These are phyloP conservation scores for Erpetoichthys calabaricus DNA, from an alignment of 2,797 vertebrate species.

Conservation along the genomic window DNA sequence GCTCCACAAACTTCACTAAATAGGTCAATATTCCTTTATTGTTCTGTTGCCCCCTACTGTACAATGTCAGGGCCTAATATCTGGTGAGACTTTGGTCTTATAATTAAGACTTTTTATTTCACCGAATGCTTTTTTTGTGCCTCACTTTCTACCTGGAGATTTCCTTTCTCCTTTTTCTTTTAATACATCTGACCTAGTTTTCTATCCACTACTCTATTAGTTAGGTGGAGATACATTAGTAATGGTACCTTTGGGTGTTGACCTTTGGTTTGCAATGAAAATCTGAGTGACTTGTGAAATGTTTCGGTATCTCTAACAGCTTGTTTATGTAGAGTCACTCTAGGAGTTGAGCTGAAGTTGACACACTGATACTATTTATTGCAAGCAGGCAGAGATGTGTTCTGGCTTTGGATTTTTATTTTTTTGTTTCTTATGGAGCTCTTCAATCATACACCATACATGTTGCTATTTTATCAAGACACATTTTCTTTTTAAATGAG, in stretches of 20 bases:
- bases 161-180: not conserved
- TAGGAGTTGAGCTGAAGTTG: too few relatives aligned
- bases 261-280: conserved; percentile 10
- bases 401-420: too few relatives aligned
- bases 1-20: too few relatives aligned
- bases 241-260: conserved; percentile 10
- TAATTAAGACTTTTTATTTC: not conserved
- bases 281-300: not conserved
- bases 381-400: too few relatives aligned
- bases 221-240: conserved; percentile 1
- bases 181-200: conserved; percentile 2
- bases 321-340: conserved; percentile 8
- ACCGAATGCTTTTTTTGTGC: not conserved
- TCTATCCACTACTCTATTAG: not conserved
- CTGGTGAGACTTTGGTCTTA: not conserved
- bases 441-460: too few relatives aligned
- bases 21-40: too few relatives aligned
- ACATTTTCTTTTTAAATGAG: too few relatives aligned
- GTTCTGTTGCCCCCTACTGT: too few relatives aligned
- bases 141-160: not conserved
- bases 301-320: not conserved
- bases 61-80: not conserved
- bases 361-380: too few relatives aligned
- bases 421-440: too few relatives aligned
- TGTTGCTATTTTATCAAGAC: too few relatives aligned